Conservation (phyloP, 2,113 vertebrate species). For the Gobius niger region DNA sequence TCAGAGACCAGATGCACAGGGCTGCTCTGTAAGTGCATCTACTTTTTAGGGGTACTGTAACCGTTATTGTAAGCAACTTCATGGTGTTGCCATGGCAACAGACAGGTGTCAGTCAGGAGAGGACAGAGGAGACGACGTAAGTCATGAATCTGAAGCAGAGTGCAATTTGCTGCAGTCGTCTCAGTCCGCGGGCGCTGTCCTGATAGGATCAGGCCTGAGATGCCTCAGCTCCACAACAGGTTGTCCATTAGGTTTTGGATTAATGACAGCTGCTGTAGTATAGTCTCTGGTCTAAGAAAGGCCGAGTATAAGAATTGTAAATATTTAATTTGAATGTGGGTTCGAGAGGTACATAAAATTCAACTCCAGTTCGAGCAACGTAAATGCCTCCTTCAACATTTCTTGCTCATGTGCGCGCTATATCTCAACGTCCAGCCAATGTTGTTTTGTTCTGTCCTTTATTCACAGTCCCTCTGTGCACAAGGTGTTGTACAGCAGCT, state of each 20-base stretch:
- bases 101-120: constrained; percentile 6
- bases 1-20: no score
- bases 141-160: not conserved
- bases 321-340: no score
- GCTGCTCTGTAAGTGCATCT: no score
- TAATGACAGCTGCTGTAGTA: no score
- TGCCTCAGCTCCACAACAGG: not conserved
- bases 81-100: not conserved
- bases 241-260: no score
- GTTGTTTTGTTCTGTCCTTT: not conserved
- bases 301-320: no score
- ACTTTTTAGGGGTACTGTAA: no score
- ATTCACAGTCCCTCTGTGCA: not conserved
- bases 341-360: no score
- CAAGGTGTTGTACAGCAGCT: not conserved
- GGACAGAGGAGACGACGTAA: not conserved
- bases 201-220: not conserved
- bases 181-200: not conserved
- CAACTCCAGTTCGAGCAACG: not conserved
- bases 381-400: not conserved
- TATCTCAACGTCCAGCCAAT: not conserved
- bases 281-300: no score
- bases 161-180: not conserved
- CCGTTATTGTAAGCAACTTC: not conserved
- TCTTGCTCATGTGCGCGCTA: not conserved